Conservation (phyloP, 2,113 vertebrate species). For the Caretta caretta region DNA sequence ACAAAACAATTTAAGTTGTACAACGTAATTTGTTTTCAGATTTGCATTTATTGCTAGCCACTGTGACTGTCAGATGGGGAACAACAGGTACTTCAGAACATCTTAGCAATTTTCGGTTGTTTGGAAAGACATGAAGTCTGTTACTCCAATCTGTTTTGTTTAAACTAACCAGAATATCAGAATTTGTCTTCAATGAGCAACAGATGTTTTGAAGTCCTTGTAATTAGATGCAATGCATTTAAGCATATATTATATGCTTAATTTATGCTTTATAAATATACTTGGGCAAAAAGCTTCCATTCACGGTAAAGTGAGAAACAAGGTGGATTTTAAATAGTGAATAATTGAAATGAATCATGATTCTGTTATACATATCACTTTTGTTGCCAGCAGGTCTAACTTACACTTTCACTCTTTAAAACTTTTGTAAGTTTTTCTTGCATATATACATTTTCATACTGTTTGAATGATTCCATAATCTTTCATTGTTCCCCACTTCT, state of each 20-base stretch:
- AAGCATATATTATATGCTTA: slow-evolving; percentile 43
- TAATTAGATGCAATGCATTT: slow-evolving; percentile 52
- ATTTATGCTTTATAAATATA: slow-evolving; percentile 25
- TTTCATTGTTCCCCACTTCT: neutral
- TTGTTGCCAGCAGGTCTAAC: slow-evolving; percentile 9
- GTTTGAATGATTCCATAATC: neutral
- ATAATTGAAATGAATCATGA: slow-evolving; percentile 55
- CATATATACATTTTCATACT: neutral
- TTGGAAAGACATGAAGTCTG: slow-evolving; percentile 12
- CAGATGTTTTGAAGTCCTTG: slow-evolving; percentile 2
- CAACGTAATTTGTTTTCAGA: slow-evolving; percentile 55
- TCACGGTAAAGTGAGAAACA: slow-evolving; percentile 37
- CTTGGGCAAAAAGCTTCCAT: slow-evolving; percentile 30
- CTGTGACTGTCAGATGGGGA: slow-evolving; percentile 20
- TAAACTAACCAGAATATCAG: slow-evolving; percentile 4
- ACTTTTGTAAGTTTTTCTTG: neutral
- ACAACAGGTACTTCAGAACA: neutral
- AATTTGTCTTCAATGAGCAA: slow-evolving; percentile 28
- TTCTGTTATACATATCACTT: slow-evolving; percentile 42
- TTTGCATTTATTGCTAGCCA: slow-evolving; percentile 45
- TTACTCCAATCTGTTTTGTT: slow-evolving; percentile 28
- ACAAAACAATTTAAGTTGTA: neutral
- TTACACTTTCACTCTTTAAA: slow-evolving; percentile 31
- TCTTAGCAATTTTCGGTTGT: neutral
- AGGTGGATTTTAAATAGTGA: slow-evolving; percentile 29